A percentile compares a stretch with the other conserved stretches of the same genome.
Evolutionary conservation across 2,797 vertebrate genomes (phyloP).

Genomic region (Aphelocoma californica): DNA sequence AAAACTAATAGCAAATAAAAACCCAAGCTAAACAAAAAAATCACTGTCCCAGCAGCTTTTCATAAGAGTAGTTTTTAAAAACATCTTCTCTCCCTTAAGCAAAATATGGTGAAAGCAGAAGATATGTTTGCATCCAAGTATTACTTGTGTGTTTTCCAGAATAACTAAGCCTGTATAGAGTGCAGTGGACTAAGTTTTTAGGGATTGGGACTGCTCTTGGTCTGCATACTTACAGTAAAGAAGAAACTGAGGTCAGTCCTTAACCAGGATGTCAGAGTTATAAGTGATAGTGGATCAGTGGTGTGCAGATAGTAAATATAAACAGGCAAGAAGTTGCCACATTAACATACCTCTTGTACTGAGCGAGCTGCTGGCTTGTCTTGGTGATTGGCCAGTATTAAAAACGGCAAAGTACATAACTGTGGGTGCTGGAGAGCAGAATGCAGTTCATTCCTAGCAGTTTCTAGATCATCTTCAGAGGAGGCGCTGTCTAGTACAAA

Average conservation of each 20-base stretch:
- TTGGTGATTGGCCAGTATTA: slow-evolving; percentile 98
- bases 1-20: slow-evolving; percentile 14
- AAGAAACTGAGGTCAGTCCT: background rate
- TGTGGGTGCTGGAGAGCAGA: slow-evolving; percentile 97
- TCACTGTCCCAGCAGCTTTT: background rate
- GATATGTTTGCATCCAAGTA: background rate
- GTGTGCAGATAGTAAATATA: background rate
- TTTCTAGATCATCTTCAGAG: slow-evolving; percentile 93
- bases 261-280: background rate
- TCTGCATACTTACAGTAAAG: rapidly evolving
- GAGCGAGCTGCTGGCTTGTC: slow-evolving; percentile 96
- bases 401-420: slow-evolving; percentile 96
- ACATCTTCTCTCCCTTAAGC: background rate
- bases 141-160: background rate
- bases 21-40: background rate
- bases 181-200: background rate
- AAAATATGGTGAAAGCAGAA: background rate
- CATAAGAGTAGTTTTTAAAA: slow-evolving; percentile 12
- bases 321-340: background rate
- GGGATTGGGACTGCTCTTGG: background rate
- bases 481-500: slow-evolving; percentile 97
- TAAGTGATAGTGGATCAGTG: background rate
- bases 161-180: background rate
- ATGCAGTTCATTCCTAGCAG: slow-evolving; percentile 94
- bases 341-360: slow-evolving; percentile 87